These are phyloP conservation scores for Cheilosia soror DNA, from an alignment of 2,888 invertebrate genomes.

Conservation along the genomic window DNA sequence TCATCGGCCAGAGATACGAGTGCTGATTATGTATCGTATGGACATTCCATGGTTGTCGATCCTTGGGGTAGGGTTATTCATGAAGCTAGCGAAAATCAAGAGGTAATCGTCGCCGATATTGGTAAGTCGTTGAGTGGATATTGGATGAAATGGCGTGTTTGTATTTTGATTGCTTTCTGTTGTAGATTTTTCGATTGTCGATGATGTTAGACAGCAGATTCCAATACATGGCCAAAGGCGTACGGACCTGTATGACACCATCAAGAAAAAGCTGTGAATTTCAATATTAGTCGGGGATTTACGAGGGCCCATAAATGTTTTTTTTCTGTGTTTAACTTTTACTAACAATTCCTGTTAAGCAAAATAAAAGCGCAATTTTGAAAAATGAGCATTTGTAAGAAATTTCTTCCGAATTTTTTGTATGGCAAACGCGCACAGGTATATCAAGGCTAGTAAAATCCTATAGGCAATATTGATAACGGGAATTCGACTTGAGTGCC, in stretches of 20 bases:
- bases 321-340: not conserved
- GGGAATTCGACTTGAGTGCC: too few species aligned
- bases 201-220: conserved; percentile 92
- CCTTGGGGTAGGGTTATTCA: conserved; percentile 91
- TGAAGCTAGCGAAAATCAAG: conserved; percentile 89
- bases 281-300: not conserved
- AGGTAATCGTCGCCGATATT: conserved; percentile 89
- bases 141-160: not conserved
- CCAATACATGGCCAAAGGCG: conserved; percentile 91
- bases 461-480: too few species aligned
- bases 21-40: conserved; percentile 95
- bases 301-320: too few species aligned
- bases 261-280: conserved; percentile 42
- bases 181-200: conserved; percentile 88
- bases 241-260: conserved; percentile 89
- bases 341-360: not conserved
- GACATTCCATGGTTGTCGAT: conserved; percentile 92
- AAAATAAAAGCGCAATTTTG: not conserved
- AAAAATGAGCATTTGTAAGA: too few species aligned
- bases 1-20: conserved; percentile 91
- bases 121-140: conserved; percentile 9
- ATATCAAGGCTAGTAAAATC: too few species aligned
- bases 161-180: conserved; percentile 15
- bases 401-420: too few species aligned
- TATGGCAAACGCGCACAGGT: too few species aligned